Conservation (phyloP, 2,888 invertebrate species). For the Parnassius orleans region DNA sequence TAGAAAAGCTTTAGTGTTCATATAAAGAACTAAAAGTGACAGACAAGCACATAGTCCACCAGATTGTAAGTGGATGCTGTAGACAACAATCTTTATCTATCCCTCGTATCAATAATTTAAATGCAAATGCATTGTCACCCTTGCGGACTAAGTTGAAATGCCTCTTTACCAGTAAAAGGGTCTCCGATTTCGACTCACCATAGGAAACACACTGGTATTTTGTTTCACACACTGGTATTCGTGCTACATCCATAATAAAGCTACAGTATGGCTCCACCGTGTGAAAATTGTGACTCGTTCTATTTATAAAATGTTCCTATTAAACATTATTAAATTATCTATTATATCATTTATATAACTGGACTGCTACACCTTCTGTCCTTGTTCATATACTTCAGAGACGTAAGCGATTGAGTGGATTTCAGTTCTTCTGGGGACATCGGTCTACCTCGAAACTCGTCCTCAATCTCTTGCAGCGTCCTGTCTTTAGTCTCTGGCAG, state of each 20-base stretch:
- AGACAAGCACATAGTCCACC: too few species aligned
- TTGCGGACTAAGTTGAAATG: too few species aligned
- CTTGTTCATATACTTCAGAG: constrained; percentile 38
- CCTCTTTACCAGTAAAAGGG: too few species aligned
- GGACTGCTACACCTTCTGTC: constrained; percentile 47
- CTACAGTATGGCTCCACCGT: too few species aligned
- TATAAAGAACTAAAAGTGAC: too few species aligned
- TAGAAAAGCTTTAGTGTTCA: too few species aligned
- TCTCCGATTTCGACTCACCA: too few species aligned
- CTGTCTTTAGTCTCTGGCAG: constrained; percentile 67
- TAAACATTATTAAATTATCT: too few species aligned
- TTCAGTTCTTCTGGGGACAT: constrained; percentile 45
- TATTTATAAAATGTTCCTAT: not conserved
- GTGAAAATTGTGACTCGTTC: not conserved
- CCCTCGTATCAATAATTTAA: not conserved
- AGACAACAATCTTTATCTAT: not conserved
- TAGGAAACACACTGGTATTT: too few species aligned
- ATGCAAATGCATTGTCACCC: too few species aligned
- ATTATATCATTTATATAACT: constrained; percentile 31
- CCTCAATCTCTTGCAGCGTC: constrained; percentile 65
- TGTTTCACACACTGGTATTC: not conserved
- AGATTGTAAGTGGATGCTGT: too few species aligned
- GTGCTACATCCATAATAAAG: too few species aligned
- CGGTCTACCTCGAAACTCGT: constrained; percentile 59
- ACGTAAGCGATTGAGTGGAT: constrained; percentile 44